These are phyloP conservation scores for Pygoscelis adeliae DNA, from an alignment of 2,113 vertebrate species.

Conservation along the genomic window DNA sequence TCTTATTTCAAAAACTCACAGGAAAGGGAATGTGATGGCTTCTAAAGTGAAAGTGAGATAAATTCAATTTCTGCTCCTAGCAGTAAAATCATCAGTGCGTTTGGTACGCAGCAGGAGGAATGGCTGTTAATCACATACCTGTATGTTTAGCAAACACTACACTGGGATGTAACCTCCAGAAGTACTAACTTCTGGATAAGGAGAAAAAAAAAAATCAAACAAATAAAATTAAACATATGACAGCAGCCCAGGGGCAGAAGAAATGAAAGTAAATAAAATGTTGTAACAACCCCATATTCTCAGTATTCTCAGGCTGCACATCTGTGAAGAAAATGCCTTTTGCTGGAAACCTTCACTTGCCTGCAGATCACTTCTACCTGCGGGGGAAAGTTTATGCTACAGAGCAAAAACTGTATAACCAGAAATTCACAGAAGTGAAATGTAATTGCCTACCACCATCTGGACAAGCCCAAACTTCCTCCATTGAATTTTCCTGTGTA, in stretches of 20 bases:
- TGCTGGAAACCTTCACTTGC: slow-evolving; percentile 1
- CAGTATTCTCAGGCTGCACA: not conserved
- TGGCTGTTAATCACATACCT: not conserved
- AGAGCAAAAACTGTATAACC: not conserved
- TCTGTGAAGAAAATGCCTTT: slow-evolving; percentile 19
- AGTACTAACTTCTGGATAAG: not conserved
- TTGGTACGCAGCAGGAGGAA: not conserved
- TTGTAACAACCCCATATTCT: not conserved
- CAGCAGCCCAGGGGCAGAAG: not conserved
- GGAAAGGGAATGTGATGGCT: not conserved
- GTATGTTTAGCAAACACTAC: not conserved
- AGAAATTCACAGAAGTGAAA: not conserved
- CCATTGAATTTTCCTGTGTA: not conserved
- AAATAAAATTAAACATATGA: slow-evolving; percentile 14
- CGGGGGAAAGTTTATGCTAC: not conserved
- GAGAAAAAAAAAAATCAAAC: not conserved
- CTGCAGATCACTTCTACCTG: not conserved
- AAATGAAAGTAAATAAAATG: not conserved
- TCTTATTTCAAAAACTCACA: not conserved
- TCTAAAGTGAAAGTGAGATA: not conserved
- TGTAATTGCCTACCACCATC: not conserved
- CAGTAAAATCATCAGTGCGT: not conserved
- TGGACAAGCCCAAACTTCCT: not conserved
- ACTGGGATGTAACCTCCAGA: not conserved
- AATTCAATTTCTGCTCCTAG: not conserved